phyloP scores from a whole-genome alignment of 1,140 invertebrate genomes.

The Sitobion miscanthi region DNA sequence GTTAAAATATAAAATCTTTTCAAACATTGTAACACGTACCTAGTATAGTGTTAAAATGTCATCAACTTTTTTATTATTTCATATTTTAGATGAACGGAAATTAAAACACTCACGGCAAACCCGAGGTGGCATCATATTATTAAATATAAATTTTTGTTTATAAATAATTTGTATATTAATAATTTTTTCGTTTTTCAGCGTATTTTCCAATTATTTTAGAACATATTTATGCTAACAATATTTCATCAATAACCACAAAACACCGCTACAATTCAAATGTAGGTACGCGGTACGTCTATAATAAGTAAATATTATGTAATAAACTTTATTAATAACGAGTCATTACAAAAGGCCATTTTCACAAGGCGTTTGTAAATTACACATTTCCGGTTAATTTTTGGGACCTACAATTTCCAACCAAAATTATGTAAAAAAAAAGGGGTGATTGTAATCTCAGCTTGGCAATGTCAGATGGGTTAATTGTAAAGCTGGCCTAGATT shows the following conservation, averaged over 20 bases:
- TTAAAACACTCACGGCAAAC: not conserved
- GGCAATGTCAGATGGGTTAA: not conserved
- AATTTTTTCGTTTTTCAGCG: not conserved
- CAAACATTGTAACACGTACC: not conserved
- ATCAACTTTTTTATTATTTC: conserved; percentile 6
- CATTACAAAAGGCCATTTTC: not conserved
- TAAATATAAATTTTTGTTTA: not conserved
- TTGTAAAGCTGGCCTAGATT: not conserved
- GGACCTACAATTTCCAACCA: too few species aligned
- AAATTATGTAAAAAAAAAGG: too few species aligned
- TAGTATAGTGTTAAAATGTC: not conserved
- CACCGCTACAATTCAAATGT: not conserved
- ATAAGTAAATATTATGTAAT: not conserved
- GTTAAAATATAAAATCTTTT: not conserved
- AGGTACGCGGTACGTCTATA: too few species aligned
- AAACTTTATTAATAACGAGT: not conserved
- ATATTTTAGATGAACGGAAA: conserved; percentile 9
- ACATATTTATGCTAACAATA: not conserved
- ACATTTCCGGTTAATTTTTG: too few species aligned
- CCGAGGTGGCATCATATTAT: not conserved
- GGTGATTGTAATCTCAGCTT: too few species aligned
- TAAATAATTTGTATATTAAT: not conserved
- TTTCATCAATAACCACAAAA: not conserved
- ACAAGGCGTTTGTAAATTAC: too few species aligned
- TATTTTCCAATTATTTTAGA: not conserved